These are phyloP conservation scores for Leuciscus waleckii DNA, from an alignment of 2,797 vertebrate genomes.

Conservation along the genomic window DNA sequence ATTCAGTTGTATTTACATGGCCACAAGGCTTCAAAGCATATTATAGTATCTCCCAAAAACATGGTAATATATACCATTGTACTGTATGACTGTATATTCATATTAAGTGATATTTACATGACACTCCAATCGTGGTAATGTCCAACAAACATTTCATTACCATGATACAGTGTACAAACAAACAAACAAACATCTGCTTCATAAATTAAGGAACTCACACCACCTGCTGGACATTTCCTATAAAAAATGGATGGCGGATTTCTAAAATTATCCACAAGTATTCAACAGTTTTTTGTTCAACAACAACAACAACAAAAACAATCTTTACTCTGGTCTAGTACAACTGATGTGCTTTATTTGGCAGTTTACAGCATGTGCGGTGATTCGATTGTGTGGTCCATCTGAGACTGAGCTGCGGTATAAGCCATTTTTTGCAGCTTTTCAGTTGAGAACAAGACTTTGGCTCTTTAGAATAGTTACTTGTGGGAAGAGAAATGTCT, in stretches of 20 bases:
- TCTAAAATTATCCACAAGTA: neutral
- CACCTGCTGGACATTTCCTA: slow-evolving; percentile 33
- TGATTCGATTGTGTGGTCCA: slow-evolving; percentile 65
- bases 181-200: neutral
- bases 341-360: slow-evolving; percentile 61
- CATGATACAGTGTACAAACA: neutral
- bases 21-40: neutral
- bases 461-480: slow-evolving; percentile 56
- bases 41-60: neutral
- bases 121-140: neutral
- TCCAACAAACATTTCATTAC: neutral
- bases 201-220: neutral
- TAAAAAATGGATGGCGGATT: neutral
- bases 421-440: slow-evolving; percentile 56
- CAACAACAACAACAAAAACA: neutral
- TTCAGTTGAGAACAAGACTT: slow-evolving; percentile 63
- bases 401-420: slow-evolving; percentile 62
- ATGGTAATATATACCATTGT: neutral
- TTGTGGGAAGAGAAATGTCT: slow-evolving; percentile 40
- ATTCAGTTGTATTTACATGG: neutral
- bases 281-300: neutral
- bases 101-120: neutral
- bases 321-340: slow-evolving; percentile 12
- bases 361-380: slow-evolving; percentile 60
- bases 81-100: neutral